A percentile compares a stretch with the other conserved stretches of the same genome.
Evolutionary conservation across 2,888 invertebrate species (phyloP).

Genomic region (Chrysolina oricalcia): DNA sequence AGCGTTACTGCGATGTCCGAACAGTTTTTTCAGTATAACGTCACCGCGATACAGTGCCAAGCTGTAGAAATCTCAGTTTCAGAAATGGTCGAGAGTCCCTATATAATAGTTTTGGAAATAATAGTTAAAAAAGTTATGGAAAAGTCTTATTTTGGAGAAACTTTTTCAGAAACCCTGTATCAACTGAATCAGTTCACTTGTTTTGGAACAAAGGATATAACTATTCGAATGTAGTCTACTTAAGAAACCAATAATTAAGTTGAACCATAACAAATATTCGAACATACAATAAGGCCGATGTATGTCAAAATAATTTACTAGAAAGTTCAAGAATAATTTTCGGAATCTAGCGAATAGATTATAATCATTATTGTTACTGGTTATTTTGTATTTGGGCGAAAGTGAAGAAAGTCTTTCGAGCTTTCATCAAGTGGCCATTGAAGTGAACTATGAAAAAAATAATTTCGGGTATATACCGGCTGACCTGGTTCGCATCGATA

Average conservation of each 20-base stretch:
- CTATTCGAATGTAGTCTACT: neutral
- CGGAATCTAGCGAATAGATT: constrained; percentile 11
- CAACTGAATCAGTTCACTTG: no score
- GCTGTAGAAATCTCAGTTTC: no score
- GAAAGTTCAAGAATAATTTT: constrained; percentile 9
- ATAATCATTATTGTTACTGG: constrained; percentile 1
- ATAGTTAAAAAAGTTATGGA: no score
- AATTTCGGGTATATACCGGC: constrained; percentile 19
- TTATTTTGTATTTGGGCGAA: constrained; percentile 38
- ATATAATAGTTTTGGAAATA: no score
- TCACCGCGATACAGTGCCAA: no score
- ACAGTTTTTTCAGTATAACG: no score
- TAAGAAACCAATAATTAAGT: constrained; percentile 1
- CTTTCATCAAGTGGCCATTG: constrained; percentile 33
- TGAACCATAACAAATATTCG: neutral
- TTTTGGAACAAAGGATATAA: neutral
- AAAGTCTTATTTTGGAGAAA: no score
- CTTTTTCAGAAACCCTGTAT: no score
- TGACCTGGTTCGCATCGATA: constrained; percentile 37
- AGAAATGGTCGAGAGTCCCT: no score
- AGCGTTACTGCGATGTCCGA: no score
- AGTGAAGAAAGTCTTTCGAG: constrained; percentile 42
- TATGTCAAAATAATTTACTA: constrained; percentile 6
- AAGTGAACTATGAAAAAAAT: constrained; percentile 30
- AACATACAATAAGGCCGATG: neutral